phyloP scores from a whole-genome alignment of 2,888 invertebrate species.

The Pycnomerus fuliginosus region DNA sequence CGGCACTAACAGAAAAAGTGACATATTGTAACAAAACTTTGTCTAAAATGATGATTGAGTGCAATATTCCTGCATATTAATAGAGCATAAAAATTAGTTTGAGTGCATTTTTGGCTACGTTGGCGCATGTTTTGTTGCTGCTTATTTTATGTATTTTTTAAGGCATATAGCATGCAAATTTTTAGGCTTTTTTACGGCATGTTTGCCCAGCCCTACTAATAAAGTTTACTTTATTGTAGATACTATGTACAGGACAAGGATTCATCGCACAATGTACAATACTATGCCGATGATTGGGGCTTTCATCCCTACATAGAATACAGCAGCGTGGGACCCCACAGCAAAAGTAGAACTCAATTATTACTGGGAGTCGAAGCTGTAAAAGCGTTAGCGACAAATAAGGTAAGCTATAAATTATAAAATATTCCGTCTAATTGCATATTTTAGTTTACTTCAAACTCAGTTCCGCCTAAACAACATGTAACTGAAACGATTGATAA shows the following conservation, averaged over 20 bases:
- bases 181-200: too few species aligned
- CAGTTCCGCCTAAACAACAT: conserved; percentile 17
- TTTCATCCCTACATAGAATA: conserved; percentile 65
- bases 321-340: conserved; percentile 55
- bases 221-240: too few species aligned
- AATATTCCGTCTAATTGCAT: neutral
- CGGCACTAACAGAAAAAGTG: too few species aligned
- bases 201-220: too few species aligned
- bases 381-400: conserved; percentile 49
- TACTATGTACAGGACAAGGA: conserved; percentile 47
- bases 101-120: too few species aligned
- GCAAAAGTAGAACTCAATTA: conserved; percentile 55
- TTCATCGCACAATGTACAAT: conserved; percentile 58
- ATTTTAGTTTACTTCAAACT: conserved; percentile 16
- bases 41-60: too few species aligned
- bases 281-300: conserved; percentile 64
- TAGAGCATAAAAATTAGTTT: too few species aligned
- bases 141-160: too few species aligned
- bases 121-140: too few species aligned
- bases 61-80: too few species aligned
- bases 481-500: conserved; percentile 23
- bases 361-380: conserved; percentile 61
- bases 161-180: too few species aligned
- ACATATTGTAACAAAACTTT: too few species aligned
- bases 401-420: conserved; percentile 35